phyloP scores from a whole-genome alignment of 2,888 invertebrate genomes.

The Drosophila prolongata region DNA sequence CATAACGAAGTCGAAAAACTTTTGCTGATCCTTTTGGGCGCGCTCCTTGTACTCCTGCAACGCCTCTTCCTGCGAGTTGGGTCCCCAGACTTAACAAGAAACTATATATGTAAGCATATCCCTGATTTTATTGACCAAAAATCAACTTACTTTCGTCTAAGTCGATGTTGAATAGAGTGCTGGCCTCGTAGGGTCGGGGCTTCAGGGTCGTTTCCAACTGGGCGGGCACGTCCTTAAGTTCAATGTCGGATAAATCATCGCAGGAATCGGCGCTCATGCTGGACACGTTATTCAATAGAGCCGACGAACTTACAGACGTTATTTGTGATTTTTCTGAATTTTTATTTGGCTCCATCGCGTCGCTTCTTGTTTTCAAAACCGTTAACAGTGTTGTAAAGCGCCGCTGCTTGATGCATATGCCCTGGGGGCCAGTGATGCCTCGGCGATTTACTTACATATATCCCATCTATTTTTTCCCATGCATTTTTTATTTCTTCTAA shows the following conservation, averaged over 20 bases:
- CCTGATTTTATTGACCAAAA: too few relatives aligned
- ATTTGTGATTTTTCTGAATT: neutral
- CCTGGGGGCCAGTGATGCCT: too few relatives aligned
- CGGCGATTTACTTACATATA: too few relatives aligned
- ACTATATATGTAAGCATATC: too few relatives aligned
- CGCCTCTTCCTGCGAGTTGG: neutral
- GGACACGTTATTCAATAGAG: neutral
- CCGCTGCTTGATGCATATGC: too few relatives aligned
- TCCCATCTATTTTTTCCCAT: too few relatives aligned
- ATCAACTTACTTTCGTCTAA: slow-evolving; percentile 55
- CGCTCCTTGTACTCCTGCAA: slow-evolving; percentile 17
- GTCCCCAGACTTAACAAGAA: slow-evolving; percentile 3
- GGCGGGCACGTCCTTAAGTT: slow-evolving; percentile 31
- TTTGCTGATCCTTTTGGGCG: slow-evolving; percentile 7
- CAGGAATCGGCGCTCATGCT: neutral
- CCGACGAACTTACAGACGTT: neutral
- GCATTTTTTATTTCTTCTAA: too few relatives aligned
- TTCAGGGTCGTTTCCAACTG: slow-evolving; percentile 29
- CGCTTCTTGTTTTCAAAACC: neutral
- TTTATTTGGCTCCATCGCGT: neutral
- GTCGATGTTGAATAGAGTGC: slow-evolving; percentile 67
- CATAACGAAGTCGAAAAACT: slow-evolving; percentile 23
- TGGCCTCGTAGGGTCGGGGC: slow-evolving; percentile 34
- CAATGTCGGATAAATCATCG: slow-evolving; percentile 27
- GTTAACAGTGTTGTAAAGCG: too few relatives aligned